These are phyloP conservation scores for Chymomyza procnemis DNA, from an alignment of 2,888 invertebrate species.

Conservation along the genomic window DNA sequence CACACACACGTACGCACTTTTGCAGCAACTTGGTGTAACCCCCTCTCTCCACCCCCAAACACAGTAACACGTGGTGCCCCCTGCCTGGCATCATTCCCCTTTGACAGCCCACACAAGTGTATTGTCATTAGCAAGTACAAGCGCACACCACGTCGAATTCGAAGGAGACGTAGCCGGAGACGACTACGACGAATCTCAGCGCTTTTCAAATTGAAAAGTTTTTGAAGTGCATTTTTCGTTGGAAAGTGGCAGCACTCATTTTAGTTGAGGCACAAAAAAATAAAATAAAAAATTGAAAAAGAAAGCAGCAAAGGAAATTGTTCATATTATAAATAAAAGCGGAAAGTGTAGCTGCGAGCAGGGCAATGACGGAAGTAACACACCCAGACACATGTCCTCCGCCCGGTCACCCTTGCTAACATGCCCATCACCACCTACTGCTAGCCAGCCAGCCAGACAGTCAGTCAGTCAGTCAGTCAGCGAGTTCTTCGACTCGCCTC, in stretches of 20 bases:
- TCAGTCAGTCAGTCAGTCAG: conserved; percentile 11
- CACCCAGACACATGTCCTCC: conserved; percentile 38
- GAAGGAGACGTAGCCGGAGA: not conserved
- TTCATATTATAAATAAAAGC: conserved; percentile 72
- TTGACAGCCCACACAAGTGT: conserved; percentile 36
- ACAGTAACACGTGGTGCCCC: not conserved
- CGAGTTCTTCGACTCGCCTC: not conserved
- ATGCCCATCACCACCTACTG: not conserved
- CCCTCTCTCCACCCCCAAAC: conserved; percentile 4
- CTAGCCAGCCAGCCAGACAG: not conserved
- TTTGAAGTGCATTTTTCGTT: conserved; percentile 67
- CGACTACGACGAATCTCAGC: conserved; percentile 26
- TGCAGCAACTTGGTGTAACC: conserved; percentile 30
- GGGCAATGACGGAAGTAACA: conserved; percentile 65
- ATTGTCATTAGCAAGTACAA: conserved; percentile 64
- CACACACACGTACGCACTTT: conserved; percentile 16
- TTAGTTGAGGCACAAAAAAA: conserved; percentile 22
- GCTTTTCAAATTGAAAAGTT: conserved; percentile 10
- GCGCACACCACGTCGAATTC: conserved; percentile 28
- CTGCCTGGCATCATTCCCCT: not conserved
- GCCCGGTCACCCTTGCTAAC: conserved; percentile 27
- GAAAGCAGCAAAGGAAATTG: conserved; percentile 58
- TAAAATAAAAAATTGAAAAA: conserved; percentile 1
- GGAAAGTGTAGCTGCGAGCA: conserved; percentile 62
- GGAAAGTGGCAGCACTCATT: conserved; percentile 54